These are phyloP conservation scores for Calameuta filiformis DNA, from an alignment of 2,888 invertebrate genomes.

Conservation along the genomic window DNA sequence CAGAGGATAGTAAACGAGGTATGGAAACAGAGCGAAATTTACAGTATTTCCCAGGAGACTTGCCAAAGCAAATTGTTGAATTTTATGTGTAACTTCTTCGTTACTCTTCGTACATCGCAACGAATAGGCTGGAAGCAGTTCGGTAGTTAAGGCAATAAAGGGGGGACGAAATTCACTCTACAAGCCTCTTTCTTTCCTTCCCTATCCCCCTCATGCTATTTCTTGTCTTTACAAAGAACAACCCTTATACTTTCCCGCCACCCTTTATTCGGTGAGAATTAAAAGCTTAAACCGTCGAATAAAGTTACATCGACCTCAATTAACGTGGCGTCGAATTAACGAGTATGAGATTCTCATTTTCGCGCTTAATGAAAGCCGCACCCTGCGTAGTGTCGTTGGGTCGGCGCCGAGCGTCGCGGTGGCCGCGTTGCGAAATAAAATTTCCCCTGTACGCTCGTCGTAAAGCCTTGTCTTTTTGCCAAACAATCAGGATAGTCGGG, in stretches of 20 bases:
- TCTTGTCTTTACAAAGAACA: not conserved
- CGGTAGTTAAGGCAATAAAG: not conserved
- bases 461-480: not conserved
- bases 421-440: conserved; percentile 19
- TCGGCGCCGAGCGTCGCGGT: not conserved
- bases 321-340: conserved; percentile 25
- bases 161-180: not conserved
- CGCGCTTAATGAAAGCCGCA: conserved; percentile 34
- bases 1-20: not conserved
- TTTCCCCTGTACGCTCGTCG: conserved; percentile 14
- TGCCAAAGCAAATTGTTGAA: not conserved
- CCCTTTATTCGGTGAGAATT: not conserved
- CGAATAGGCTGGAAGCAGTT: not conserved
- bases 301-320: conserved; percentile 28
- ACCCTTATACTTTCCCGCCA: not conserved
- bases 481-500: not conserved
- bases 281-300: conserved; percentile 24
- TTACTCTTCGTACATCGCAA: not conserved
- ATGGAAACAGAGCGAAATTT: not conserved
- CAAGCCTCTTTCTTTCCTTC: not conserved
- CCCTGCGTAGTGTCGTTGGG: not conserved
- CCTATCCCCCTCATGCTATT: not conserved
- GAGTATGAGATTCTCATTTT: conserved; percentile 23
- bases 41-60: not conserved
- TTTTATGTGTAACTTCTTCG: not conserved